These are phyloP conservation scores for Anthophora plumipes DNA, from an alignment of 2,888 invertebrate species.

Conservation along the genomic window DNA sequence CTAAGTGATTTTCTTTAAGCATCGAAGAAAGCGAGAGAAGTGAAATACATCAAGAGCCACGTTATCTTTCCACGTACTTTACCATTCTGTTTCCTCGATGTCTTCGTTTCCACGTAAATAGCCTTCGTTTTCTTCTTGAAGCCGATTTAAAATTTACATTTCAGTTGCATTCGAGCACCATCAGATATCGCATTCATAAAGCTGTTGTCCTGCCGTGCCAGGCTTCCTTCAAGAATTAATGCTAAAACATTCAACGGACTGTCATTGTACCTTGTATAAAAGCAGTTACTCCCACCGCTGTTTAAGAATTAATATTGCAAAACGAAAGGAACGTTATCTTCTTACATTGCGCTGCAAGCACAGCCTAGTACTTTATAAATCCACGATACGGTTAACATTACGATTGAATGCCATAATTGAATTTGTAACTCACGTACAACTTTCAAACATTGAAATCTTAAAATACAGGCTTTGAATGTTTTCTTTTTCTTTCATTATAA, in stretches of 20 bases:
- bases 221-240: conserved; percentile 41
- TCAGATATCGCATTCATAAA: conserved; percentile 55
- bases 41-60: not conserved
- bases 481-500: no score
- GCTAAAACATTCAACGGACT: conserved; percentile 46
- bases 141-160: conserved; percentile 55
- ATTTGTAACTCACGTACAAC: no score
- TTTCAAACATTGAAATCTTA: no score
- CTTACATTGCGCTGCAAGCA: not conserved
- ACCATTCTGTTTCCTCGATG: conserved; percentile 42
- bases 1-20: conserved; percentile 21
- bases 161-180: conserved; percentile 44
- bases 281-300: conserved; percentile 9
- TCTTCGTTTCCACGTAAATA: conserved; percentile 53
- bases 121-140: conserved; percentile 1
- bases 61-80: conserved; percentile 40
- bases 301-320: conserved; percentile 9
- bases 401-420: no score
- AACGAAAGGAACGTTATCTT: not conserved
- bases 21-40: not conserved
- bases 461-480: no score
- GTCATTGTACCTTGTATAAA: conserved; percentile 25
- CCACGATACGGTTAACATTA: no score
- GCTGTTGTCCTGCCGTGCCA: conserved; percentile 28
- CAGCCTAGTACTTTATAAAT: no score